Evolutionary conservation across 2,113 vertebrate genomes (phyloP).

Genomic region (Podilymbus podiceps): DNA sequence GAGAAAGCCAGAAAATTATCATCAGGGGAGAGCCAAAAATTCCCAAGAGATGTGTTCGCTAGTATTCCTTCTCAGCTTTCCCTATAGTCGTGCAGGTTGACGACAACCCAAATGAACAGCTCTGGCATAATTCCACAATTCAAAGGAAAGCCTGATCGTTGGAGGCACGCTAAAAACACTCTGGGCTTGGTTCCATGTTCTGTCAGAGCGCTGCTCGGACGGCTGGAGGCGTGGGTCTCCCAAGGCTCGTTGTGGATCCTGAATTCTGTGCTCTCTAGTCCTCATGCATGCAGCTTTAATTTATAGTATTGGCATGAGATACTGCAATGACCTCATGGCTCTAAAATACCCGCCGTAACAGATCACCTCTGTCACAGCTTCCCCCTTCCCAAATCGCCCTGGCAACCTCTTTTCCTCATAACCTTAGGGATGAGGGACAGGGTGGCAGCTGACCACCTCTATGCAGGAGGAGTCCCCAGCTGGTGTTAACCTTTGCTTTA

Average conservation of each 20-base stretch:
- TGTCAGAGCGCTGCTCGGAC: not conserved
- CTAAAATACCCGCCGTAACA: not conserved
- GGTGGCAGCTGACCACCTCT: not conserved
- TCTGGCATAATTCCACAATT: conserved; percentile 10
- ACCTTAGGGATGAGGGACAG: not conserved
- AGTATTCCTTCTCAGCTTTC: not conserved
- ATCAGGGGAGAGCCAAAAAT: not conserved
- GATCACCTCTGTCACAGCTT: not conserved
- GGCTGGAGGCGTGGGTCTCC: not conserved
- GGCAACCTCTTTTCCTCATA: not conserved
- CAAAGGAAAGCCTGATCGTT: conserved; percentile 18
- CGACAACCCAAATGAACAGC: not conserved
- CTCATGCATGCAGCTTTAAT: not conserved
- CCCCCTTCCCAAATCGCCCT: not conserved
- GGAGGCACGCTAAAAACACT: not conserved
- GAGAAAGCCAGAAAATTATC: not conserved
- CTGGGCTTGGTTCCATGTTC: conserved; percentile 21
- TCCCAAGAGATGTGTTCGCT: not conserved
- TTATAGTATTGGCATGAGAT: not conserved
- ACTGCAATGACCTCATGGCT: conserved; percentile 7
- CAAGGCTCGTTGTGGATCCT: not conserved
- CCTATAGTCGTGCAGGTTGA: not conserved
- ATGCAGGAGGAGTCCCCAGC: not conserved
- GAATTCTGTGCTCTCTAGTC: not conserved
- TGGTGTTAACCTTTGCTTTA: not conserved